These are phyloP conservation scores for Neodiprion fabricii DNA, from an alignment of 1,140 invertebrate species.

Conservation along the genomic window DNA sequence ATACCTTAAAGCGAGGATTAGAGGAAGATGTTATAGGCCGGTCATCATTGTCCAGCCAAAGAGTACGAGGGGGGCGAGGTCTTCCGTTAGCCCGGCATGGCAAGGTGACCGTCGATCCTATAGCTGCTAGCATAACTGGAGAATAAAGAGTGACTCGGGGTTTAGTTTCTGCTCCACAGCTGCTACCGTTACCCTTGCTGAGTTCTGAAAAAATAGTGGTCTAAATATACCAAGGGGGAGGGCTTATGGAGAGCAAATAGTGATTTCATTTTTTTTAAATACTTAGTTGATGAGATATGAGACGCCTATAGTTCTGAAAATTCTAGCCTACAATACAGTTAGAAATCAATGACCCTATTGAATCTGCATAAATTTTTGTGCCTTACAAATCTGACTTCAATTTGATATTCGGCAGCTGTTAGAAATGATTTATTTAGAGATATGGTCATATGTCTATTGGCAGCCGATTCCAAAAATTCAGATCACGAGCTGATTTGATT, in stretches of 20 bases:
- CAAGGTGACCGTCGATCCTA: slow-evolving; percentile 70
- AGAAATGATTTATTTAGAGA: not conserved
- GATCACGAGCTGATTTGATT: not conserved
- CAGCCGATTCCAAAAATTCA: not conserved
- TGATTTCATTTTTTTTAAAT: no score
- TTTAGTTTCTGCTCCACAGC: slow-evolving; percentile 14
- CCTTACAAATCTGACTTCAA: not conserved
- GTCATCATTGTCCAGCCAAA: slow-evolving; percentile 71
- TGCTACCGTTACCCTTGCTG: slow-evolving; percentile 12
- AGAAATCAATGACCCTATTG: not conserved
- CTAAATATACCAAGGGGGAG: no score
- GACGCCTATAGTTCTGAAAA: no score
- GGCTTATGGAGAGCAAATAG: no score
- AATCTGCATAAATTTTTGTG: not conserved
- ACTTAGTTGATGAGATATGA: no score
- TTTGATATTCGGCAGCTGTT: not conserved
- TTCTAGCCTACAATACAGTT: not conserved
- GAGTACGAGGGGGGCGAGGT: slow-evolving; percentile 66
- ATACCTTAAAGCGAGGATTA: slow-evolving; percentile 61
- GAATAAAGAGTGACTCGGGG: slow-evolving; percentile 36
- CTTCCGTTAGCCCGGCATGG: slow-evolving; percentile 74
- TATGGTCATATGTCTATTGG: not conserved
- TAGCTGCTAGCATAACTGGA: slow-evolving; percentile 51
- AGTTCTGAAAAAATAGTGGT: not conserved
- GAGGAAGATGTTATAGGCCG: slow-evolving; percentile 58